Conservation (phyloP, 1,140 invertebrate species). For the Steinernema khuongi region DNA sequence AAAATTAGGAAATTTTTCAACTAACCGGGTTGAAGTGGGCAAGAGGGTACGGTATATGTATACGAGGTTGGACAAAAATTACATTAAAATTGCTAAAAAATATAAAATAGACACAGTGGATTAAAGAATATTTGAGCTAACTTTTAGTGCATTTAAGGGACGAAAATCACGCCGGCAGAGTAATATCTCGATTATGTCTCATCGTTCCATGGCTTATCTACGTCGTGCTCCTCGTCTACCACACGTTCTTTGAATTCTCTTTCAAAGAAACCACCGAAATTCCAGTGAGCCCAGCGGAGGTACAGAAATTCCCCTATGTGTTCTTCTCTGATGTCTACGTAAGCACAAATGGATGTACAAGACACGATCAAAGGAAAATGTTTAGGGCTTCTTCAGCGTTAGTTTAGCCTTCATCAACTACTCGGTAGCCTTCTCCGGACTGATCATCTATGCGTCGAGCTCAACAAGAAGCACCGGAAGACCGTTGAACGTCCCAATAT, state of each 20-base stretch:
- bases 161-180: neutral
- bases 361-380: neutral
- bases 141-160: neutral
- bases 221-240: neutral
- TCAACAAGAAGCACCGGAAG: constrained; percentile 20
- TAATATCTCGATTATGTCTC: neutral
- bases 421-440: constrained; percentile 30
- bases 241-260: neutral
- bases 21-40: no score
- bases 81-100: no score
- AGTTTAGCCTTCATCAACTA: constrained; percentile 31
- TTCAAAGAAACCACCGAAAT: neutral
- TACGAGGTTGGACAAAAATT: no score
- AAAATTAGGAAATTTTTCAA: no score
- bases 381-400: constrained; percentile 33
- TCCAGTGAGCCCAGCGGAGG: neutral
- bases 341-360: no score
- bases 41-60: no score
- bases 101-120: no score
- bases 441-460: constrained; percentile 31
- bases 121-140: no score
- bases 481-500: constrained; percentile 21
- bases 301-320: constrained; percentile 15
- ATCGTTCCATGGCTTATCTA: constrained; percentile 12
- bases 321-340: constrained; percentile 13